Conservation (phyloP, 2,888 invertebrate species). For the Kryphioiulus occultus region DNA sequence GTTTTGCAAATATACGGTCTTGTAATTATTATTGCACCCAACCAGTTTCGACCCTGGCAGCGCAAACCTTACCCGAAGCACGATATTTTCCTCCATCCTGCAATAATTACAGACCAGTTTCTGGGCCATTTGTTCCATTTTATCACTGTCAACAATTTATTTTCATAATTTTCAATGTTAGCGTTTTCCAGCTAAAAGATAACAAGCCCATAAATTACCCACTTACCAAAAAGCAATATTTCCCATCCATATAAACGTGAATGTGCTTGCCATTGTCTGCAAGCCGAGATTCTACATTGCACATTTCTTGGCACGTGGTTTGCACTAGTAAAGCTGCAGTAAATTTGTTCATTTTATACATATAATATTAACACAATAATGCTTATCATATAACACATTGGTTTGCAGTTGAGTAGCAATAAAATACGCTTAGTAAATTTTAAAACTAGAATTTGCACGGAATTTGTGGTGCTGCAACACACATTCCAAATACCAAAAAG, state of each 20-base stretch:
- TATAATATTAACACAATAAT: background rate
- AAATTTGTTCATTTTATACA: background rate
- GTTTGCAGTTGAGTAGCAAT: background rate
- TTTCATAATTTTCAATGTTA: background rate
- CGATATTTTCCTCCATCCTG: too few relatives aligned
- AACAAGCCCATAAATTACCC: background rate
- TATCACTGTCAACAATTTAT: background rate
- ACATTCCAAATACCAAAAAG: background rate
- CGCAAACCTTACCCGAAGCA: too few relatives aligned
- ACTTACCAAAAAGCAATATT: slow-evolving; percentile 19
- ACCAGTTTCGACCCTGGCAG: too few relatives aligned
- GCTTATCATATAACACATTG: too few relatives aligned
- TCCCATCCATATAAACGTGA: background rate
- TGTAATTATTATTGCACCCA: too few relatives aligned
- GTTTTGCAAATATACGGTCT: background rate
- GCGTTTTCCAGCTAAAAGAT: background rate
- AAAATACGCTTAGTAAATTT: background rate
- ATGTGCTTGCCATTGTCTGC: background rate
- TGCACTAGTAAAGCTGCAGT: slow-evolving; percentile 11
- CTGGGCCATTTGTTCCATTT: background rate
- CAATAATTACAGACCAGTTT: too few relatives aligned
- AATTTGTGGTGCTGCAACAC: too few relatives aligned
- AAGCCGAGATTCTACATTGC: background rate
- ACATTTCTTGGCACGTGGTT: slow-evolving; percentile 11
- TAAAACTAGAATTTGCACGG: background rate